A percentile compares a stretch with the other conserved stretches of the same genome.
Evolutionary conservation across 2,888 invertebrate genomes (phyloP).

Genomic region (Tryphoninae sp.): DNA sequence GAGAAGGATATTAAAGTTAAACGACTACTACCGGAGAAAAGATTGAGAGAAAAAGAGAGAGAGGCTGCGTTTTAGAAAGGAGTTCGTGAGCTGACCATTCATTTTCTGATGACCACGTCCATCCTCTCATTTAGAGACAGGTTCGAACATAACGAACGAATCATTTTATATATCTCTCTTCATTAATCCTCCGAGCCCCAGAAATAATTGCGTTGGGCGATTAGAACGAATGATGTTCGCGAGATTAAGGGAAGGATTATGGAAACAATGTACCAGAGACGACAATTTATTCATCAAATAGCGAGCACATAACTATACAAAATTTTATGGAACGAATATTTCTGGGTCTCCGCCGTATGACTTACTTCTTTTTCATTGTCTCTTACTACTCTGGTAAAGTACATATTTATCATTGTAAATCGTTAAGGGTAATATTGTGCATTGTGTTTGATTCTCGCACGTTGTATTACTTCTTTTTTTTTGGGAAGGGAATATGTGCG

Average conservation of each 20-base stretch:
- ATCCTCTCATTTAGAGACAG: slow-evolving; percentile 42
- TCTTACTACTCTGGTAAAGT: slow-evolving; percentile 40
- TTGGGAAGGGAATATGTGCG: slow-evolving; percentile 42
- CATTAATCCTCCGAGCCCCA: slow-evolving; percentile 47
- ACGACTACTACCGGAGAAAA: background rate
- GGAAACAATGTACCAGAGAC: background rate
- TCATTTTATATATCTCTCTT: slow-evolving; percentile 2
- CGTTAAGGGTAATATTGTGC: slow-evolving; percentile 9
- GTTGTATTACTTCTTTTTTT: background rate
- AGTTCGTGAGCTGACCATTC: slow-evolving; percentile 48
- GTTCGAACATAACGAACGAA: slow-evolving; percentile 46
- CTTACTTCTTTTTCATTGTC: background rate
- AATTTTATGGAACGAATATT: slow-evolving; percentile 34
- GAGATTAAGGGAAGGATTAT: background rate
- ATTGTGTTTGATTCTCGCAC: background rate
- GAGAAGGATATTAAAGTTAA: background rate
- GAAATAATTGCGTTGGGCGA: slow-evolving; percentile 41
- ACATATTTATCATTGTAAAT: slow-evolving; percentile 29
- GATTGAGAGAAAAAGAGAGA: background rate
- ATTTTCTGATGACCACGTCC: slow-evolving; percentile 31
- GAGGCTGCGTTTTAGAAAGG: slow-evolving; percentile 35
- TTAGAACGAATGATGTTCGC: background rate
- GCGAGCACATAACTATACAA: slow-evolving; percentile 16
- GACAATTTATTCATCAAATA: background rate
- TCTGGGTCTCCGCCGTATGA: slow-evolving; percentile 51